Conservation (phyloP, 2,797 vertebrate species). For the Semotilus atromaculatus region DNA sequence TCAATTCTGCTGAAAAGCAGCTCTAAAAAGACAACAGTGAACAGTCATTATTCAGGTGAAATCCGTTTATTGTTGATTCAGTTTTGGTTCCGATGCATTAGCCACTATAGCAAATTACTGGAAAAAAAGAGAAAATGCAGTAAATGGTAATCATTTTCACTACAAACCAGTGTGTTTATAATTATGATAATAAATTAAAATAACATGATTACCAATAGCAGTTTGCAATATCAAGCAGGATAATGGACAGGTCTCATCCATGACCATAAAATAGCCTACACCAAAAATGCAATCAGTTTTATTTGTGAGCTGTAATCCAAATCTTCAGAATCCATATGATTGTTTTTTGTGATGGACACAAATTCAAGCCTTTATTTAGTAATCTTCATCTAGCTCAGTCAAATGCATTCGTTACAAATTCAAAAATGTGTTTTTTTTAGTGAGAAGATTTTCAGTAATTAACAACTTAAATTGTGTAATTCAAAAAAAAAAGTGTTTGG, state of each 20-base stretch:
- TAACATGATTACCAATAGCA: background rate
- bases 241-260: background rate
- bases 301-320: too few relatives aligned
- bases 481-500: background rate
- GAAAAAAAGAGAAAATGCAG: background rate
- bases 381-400: background rate
- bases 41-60: background rate
- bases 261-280: background rate
- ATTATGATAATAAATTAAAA: background rate
- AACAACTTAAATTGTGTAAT: background rate
- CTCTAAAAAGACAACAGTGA: background rate
- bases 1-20: background rate
- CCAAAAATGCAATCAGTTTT: too few relatives aligned
- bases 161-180: background rate
- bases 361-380: background rate
- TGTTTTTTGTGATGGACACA: too few relatives aligned
- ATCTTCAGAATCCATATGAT: too few relatives aligned
- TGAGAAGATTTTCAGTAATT: background rate
- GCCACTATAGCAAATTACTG: background rate
- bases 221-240: background rate
- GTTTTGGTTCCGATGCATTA: background rate
- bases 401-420: background rate
- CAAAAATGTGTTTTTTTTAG: background rate
- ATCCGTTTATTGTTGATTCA: background rate
- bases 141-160: background rate